Evolutionary conservation across 2,888 invertebrate species (phyloP).

Genomic region (Muschampia plurimacula): DNA sequence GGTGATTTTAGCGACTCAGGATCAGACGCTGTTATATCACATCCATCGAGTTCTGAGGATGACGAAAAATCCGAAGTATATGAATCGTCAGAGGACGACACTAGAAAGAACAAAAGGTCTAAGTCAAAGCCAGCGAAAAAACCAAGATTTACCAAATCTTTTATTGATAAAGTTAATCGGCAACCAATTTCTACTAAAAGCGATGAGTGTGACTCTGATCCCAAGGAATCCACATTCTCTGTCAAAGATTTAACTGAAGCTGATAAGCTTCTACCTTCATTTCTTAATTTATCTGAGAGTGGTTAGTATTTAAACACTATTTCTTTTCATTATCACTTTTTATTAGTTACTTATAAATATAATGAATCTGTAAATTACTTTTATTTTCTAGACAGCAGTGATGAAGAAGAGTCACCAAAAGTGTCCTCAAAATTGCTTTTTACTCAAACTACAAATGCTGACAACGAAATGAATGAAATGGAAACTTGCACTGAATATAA

Average conservation of each 20-base stretch:
- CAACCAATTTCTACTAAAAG: constrained; percentile 48
- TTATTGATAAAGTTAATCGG: constrained; percentile 65
- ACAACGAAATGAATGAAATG: constrained; percentile 54
- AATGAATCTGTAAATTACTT: background rate
- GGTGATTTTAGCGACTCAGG: constrained; percentile 81
- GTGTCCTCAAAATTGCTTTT: constrained; percentile 31
- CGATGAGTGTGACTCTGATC: constrained; percentile 49
- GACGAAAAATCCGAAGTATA: constrained; percentile 56
- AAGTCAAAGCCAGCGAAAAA: constrained; percentile 46
- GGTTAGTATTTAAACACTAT: constrained; percentile 59
- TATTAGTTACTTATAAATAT: background rate
- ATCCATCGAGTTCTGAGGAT: constrained; percentile 67
- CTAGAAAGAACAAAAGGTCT: constrained; percentile 45
- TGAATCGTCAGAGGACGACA: constrained; percentile 67
- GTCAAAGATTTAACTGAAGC: constrained; percentile 77
- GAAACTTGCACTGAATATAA: constrained; percentile 66
- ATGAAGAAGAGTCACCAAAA: constrained; percentile 65
- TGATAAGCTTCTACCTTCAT: constrained; percentile 75
- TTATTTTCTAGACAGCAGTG: constrained; percentile 71
- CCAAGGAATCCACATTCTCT: constrained; percentile 56
- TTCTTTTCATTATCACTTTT: background rate
- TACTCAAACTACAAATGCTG: constrained; percentile 34
- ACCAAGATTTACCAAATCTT: constrained; percentile 61
- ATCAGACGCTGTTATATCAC: constrained; percentile 78
- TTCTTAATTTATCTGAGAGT: constrained; percentile 81